Conservation (phyloP, 2,113 vertebrate genomes). For the Mirza zaza region DNA sequence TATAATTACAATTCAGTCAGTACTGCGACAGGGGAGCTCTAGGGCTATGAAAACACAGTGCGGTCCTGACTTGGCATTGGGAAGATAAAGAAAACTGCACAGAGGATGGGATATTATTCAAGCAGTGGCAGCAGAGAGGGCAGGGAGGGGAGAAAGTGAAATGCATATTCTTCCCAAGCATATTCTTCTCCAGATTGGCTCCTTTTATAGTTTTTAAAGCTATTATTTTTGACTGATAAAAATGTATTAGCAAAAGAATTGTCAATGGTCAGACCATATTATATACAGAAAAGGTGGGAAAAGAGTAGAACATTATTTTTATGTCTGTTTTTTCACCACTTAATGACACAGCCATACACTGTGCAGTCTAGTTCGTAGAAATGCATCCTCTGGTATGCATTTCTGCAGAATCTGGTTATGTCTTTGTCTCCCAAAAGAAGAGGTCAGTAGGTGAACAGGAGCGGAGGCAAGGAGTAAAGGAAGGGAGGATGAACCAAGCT, state of each 20-base stretch:
- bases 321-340: not conserved
- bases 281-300: not conserved
- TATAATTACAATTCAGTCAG: not conserved
- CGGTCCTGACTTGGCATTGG: not conserved
- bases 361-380: not conserved
- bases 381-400: not conserved
- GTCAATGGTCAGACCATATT: not conserved
- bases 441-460: not conserved
- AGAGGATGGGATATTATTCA: not conserved
- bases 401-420: not conserved
- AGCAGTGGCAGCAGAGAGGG: not conserved
- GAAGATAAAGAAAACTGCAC: not conserved
- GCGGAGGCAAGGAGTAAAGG: not conserved
- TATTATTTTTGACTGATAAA: not conserved
- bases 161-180: not conserved
- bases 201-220: not conserved
- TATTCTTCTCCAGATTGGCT: not conserved
- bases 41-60: accelerated
- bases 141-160: accelerated
- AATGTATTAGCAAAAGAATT: not conserved
- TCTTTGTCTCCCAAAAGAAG: not conserved
- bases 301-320: not conserved
- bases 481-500: not conserved
- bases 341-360: accelerated
- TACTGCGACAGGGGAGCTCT: accelerated